phyloP scores from a whole-genome alignment of 2,113 vertebrate genomes.

The Collichthys lucidus region DNA sequence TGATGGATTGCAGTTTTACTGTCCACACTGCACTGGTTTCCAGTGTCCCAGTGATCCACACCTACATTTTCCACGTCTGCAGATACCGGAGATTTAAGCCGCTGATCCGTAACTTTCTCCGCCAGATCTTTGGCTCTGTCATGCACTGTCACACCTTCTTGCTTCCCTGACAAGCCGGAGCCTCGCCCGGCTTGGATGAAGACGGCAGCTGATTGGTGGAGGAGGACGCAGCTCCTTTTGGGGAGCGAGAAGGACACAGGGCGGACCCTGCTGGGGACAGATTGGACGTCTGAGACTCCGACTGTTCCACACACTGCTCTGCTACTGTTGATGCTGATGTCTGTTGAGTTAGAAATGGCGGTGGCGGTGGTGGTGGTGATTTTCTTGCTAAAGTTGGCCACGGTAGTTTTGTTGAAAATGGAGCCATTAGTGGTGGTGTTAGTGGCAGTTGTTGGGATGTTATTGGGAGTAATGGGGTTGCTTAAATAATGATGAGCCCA shows the following conservation, averaged over 20 bases:
- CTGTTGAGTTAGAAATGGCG: not conserved
- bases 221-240: constrained; percentile 75
- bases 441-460: constrained; percentile 22
- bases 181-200: constrained; percentile 71
- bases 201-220: constrained; percentile 76
- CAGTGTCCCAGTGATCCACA: constrained; percentile 41
- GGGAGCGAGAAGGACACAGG: constrained; percentile 80
- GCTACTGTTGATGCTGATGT: not conserved
- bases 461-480: constrained; percentile 29
- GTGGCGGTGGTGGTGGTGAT: not conserved
- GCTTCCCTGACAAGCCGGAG: constrained; percentile 44
- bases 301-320: not conserved
- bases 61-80: constrained; percentile 11
- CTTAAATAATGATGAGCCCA: constrained; percentile 51
- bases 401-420: constrained; percentile 18
- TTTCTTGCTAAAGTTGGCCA: not conserved
- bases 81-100: constrained; percentile 37
- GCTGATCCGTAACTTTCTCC: constrained; percentile 31
- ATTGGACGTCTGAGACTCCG: constrained; percentile 9
- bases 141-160: not conserved
- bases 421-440: constrained; percentile 1
- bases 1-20: constrained; percentile 37
- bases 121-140: constrained; percentile 41
- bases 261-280: constrained; percentile 46
- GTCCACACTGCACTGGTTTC: constrained; percentile 54